phyloP scores from a whole-genome alignment of 2,888 invertebrate species.

The Mystacides longicornis region DNA sequence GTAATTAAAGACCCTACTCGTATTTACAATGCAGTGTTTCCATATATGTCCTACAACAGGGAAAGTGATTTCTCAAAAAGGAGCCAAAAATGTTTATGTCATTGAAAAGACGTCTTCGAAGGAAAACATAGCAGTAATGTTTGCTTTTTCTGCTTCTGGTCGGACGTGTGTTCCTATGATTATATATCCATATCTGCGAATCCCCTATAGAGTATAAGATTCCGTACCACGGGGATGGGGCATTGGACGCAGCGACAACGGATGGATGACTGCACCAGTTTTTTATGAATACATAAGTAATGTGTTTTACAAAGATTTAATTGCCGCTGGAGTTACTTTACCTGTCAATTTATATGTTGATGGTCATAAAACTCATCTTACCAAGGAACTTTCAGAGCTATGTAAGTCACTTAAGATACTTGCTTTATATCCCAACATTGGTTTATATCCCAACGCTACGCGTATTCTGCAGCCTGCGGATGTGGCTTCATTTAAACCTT shows the following conservation, averaged over 20 bases:
- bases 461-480: conserved; percentile 34
- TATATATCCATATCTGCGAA: neutral
- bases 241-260: conserved; percentile 33
- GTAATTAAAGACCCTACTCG: neutral
- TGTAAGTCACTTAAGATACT: neutral
- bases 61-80: neutral
- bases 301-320: conserved; percentile 33
- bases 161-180: neutral
- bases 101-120: conserved; percentile 1
- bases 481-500: conserved; percentile 24
- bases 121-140: conserved; percentile 4
- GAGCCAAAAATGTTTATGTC: conserved; percentile 1
- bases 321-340: conserved; percentile 29
- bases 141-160: conserved; percentile 3
- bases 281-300: conserved; percentile 36
- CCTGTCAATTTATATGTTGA: conserved; percentile 36
- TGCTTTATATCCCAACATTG: no score
- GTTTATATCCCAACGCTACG: conserved; percentile 33
- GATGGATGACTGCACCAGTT: conserved; percentile 36
- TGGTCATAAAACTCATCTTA: conserved; percentile 33
- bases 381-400: conserved; percentile 32
- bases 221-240: conserved; percentile 32
- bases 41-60: conserved; percentile 1
- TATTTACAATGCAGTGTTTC: neutral
- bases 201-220: neutral